Evolutionary conservation across 2,888 invertebrate genomes (phyloP).

Genomic region (Polydrusus tereticollis): DNA sequence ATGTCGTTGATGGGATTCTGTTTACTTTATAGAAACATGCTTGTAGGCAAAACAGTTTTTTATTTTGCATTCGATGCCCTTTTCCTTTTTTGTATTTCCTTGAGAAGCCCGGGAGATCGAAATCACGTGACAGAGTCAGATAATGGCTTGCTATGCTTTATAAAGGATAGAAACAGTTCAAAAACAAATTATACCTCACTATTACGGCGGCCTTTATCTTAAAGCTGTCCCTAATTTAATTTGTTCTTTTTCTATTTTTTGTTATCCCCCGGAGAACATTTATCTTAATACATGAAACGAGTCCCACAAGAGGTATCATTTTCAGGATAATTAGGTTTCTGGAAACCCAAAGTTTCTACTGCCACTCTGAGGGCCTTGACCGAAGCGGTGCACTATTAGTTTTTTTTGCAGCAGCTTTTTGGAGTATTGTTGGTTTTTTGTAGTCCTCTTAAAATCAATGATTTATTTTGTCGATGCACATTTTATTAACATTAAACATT

Average conservation of each 20-base stretch:
- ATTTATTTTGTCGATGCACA: too few species aligned
- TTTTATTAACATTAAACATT: too few species aligned
- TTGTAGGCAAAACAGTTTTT: too few species aligned
- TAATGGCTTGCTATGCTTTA: neutral
- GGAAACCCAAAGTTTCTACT: slow-evolving; percentile 15
- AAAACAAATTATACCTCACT: neutral
- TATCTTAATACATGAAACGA: slow-evolving; percentile 16
- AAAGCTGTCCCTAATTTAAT: neutral
- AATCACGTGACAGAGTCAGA: too few species aligned
- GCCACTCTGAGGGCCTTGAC: slow-evolving; percentile 4
- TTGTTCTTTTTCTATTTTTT: neutral
- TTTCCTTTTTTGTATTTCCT: too few species aligned
- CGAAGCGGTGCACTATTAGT: neutral
- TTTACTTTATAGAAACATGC: too few species aligned
- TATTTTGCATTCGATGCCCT: too few species aligned
- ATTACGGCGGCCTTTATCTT: neutral
- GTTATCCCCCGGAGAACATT: neutral
- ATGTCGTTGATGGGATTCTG: too few species aligned
- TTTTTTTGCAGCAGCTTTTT: neutral
- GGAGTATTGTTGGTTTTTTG: too few species aligned
- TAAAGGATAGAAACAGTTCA: neutral
- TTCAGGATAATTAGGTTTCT: slow-evolving; percentile 15
- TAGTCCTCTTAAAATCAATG: too few species aligned
- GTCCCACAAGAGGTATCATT: neutral
- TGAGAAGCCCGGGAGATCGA: too few species aligned